These are phyloP conservation scores for Acipenser transmontanus DNA, from an alignment of 2,797 vertebrate species.

Conservation along the genomic window DNA sequence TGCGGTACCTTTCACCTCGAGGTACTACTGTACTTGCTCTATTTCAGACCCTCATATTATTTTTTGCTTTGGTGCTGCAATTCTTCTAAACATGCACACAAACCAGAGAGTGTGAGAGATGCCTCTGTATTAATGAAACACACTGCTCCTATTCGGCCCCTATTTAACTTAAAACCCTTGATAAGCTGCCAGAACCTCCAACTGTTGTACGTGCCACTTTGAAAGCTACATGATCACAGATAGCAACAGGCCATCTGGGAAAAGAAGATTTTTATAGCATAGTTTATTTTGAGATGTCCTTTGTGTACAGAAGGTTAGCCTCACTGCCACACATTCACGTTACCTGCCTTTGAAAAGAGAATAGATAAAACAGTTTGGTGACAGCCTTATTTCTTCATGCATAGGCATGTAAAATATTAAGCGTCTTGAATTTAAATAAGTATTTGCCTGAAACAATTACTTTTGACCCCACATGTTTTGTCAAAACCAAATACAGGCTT, in stretches of 20 bases:
- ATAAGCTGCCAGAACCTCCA: slow-evolving; percentile 18
- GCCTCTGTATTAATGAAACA: slow-evolving; percentile 12
- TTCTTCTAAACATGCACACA: background rate
- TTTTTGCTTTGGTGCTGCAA: background rate
- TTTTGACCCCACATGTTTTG: no score
- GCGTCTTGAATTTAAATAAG: no score
- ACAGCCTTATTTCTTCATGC: no score
- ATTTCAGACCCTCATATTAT: background rate
- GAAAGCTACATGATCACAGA: slow-evolving; percentile 19
- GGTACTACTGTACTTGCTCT: background rate
- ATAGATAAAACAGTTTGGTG: no score
- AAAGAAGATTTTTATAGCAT: slow-evolving; percentile 8
- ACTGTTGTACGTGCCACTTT: slow-evolving; percentile 22
- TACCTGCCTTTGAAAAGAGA: no score
- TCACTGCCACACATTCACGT: no score
- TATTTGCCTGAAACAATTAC: no score
- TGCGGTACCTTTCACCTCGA: no score
- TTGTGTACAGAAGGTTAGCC: no score
- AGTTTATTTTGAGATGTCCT: slow-evolving; percentile 19
- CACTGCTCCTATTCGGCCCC: slow-evolving; percentile 15
- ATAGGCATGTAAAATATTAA: no score
- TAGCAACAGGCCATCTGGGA: slow-evolving; percentile 15
- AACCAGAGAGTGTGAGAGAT: slow-evolving; percentile 2
- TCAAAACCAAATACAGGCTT: no score
- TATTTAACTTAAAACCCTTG: slow-evolving; percentile 27